phyloP scores from a whole-genome alignment of 2,888 invertebrate genomes.

The Xiphydria camelus region DNA sequence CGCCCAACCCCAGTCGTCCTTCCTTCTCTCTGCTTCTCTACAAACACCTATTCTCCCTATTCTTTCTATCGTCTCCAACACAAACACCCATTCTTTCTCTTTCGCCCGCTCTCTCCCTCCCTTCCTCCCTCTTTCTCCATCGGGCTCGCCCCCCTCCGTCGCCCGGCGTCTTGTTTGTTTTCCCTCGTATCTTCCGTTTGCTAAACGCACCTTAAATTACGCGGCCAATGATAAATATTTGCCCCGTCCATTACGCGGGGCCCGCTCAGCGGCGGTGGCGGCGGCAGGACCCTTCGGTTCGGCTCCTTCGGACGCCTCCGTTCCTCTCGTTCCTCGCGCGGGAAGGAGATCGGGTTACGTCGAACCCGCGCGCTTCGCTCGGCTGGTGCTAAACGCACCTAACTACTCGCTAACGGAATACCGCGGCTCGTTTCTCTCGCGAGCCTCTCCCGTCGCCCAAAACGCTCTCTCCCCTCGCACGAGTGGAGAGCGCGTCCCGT shows the following conservation, averaged over 20 bases:
- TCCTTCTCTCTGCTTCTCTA: slow-evolving; percentile 8
- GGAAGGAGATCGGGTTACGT: not conserved
- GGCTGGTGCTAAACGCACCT: slow-evolving; percentile 2
- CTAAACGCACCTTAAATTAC: slow-evolving; percentile 56
- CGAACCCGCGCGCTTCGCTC: not conserved
- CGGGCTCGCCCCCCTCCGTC: slow-evolving; percentile 18
- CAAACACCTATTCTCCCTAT: slow-evolving; percentile 8
- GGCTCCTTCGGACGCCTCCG: slow-evolving; percentile 3
- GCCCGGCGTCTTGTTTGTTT: slow-evolving; percentile 51
- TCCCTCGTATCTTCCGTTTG: slow-evolving; percentile 53
- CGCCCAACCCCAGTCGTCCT: slow-evolving; percentile 10
- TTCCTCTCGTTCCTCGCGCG: not conserved
- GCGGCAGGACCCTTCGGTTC: slow-evolving; percentile 5
- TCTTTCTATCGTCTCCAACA: no score
- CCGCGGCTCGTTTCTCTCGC: no score
- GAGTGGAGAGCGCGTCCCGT: no score
- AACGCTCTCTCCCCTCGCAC: no score
- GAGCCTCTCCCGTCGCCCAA: no score
- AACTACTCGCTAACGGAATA: slow-evolving; percentile 1
- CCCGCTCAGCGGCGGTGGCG: slow-evolving; percentile 16
- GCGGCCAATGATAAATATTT: slow-evolving; percentile 55
- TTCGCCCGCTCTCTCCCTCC: slow-evolving; percentile 7
- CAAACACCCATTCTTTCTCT: slow-evolving; percentile 2
- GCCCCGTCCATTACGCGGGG: slow-evolving; percentile 49
- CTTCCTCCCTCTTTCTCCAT: no score